Base-by-base conservation (phyloP, 1,140 invertebrate species). In the Linepithema humile region DNA sequence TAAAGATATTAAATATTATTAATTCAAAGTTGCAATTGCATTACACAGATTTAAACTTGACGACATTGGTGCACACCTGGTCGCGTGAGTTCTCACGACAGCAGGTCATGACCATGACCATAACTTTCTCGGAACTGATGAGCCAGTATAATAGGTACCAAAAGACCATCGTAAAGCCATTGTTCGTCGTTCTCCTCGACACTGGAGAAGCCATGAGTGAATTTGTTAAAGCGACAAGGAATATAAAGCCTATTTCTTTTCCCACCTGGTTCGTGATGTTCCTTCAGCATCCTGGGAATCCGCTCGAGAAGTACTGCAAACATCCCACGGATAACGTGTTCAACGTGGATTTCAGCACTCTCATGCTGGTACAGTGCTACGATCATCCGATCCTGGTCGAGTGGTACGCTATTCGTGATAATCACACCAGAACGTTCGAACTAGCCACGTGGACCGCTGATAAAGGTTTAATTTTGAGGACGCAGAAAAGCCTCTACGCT, bases 181-280 rank as follows among this genome's bases (percentile, higher is more conserved):
- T 92, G 15, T 88, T 82, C 59, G 88, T 91, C 2, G 85, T 91
- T n/a, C 15, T 90, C n/a, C 57, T 92, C 4, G 26, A 53, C 0
- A 59, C 83, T 0, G 29, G 38, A 12, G 64, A 70, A 5, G 86
- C 53, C 15, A 48, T 89, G 15, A 32, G 26, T 0, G 62, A 89
- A 45, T 91, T 91, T 32, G 23, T 17, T 0, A 43, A 32, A 32
- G 62, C 10, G 6, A 88, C 82, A 4, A 65, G 12, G 26, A 29
- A 57, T 1, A 50, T 90, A 48, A 55, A 45, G 12, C 70, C 90
- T 67, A 87, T 89, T 15, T 87, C 82, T 0, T 85, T 70, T 2
- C 70, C 85, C 38, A 48, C 64, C 1, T 92, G 91, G 91, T 26
- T 92, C 3, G 40, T 91, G 5, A 29, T 91, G n/a, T 92, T 92